Evolutionary conservation across 2,888 invertebrate genomes (phyloP).

Genomic region (Chrysolina haemoptera): DNA sequence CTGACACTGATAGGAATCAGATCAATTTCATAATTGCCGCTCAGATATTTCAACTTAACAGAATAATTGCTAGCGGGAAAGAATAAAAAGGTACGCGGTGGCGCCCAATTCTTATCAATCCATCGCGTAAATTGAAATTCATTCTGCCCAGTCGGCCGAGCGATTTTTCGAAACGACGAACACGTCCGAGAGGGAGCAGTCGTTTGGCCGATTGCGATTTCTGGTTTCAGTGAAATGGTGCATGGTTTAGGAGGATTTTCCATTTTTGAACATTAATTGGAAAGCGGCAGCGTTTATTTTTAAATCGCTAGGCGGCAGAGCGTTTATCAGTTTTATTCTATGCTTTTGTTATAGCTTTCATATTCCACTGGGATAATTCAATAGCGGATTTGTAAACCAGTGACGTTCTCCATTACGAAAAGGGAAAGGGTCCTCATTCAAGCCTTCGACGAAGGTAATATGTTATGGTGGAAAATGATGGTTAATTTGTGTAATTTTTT

Average conservation of each 20-base stretch:
- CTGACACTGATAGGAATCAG: conserved; percentile 32
- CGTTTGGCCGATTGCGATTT: conserved; percentile 56
- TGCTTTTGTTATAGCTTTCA: conserved; percentile 49
- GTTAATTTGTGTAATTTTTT: too few relatives aligned
- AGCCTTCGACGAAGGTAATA: too few relatives aligned
- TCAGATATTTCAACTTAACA: conserved; percentile 39
- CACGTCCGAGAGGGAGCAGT: conserved; percentile 31
- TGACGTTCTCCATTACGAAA: neutral
- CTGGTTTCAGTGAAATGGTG: conserved; percentile 66
- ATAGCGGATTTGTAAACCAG: conserved; percentile 33
- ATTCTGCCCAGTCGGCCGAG: conserved; percentile 58
- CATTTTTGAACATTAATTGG: conserved; percentile 68
- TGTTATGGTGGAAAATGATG: too few relatives aligned
- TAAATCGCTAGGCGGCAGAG: conserved; percentile 46
- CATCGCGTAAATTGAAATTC: conserved; percentile 67
- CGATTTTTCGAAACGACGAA: conserved; percentile 35
- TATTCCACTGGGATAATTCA: conserved; percentile 39
- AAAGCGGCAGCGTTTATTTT: conserved; percentile 62
- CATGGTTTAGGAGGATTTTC: conserved; percentile 67
- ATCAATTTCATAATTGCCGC: conserved; percentile 48
- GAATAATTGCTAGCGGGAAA: conserved; percentile 45
- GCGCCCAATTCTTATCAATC: conserved; percentile 61
- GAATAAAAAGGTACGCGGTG: conserved; percentile 45
- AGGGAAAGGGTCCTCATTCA: neutral
- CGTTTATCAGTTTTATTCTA: conserved; percentile 50